Percentiles rank a stretch among this genome's conserved stretches.
Evolutionary conservation across 2,113 vertebrate genomes (phyloP).

Genomic region (Mesocricetus auratus): DNA sequence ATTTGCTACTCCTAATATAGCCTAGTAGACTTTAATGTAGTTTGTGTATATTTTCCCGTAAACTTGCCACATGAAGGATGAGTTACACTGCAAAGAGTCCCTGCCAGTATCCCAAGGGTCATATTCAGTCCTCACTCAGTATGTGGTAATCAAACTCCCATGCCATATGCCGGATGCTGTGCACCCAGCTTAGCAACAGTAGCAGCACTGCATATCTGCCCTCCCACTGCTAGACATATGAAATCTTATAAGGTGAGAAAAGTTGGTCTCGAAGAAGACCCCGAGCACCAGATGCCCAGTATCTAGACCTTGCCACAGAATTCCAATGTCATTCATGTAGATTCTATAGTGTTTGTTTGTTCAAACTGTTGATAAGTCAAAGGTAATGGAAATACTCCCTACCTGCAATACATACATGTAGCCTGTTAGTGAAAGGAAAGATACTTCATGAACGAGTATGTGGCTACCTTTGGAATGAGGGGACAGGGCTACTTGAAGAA

Average conservation of each 20-base stretch:
- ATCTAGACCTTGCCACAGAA: neutral
- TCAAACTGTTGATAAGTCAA: neutral
- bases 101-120: neutral
- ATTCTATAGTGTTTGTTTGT: neutral
- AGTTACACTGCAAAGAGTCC: neutral
- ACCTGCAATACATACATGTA: neutral
- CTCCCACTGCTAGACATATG: neutral
- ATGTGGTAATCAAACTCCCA: neutral
- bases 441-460: neutral
- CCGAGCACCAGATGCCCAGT: neutral
- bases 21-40: neutral
- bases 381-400: neutral
- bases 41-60: slow-evolving; percentile 10
- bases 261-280: neutral
- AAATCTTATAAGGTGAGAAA: neutral
- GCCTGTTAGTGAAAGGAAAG: neutral
- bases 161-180: neutral
- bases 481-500: neutral
- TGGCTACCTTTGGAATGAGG: neutral
- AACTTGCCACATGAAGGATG: neutral
- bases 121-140: neutral
- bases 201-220: neutral
- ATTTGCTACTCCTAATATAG: neutral
- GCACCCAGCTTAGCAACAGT: neutral
- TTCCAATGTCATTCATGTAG: neutral